Conservation (phyloP, 2,888 invertebrate genomes). For the Linnaemya vulpina region DNA sequence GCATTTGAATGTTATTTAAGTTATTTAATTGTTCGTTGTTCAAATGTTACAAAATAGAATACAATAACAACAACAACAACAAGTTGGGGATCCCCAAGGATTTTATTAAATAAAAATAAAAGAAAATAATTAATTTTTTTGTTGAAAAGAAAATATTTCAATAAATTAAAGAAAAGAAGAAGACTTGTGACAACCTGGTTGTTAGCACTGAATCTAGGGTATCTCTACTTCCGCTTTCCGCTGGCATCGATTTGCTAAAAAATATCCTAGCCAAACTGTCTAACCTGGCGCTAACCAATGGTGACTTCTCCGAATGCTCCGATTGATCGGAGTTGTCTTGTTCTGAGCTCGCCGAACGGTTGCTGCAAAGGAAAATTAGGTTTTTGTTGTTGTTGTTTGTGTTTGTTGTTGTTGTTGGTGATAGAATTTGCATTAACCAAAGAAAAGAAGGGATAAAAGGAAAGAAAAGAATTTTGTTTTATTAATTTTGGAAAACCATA, state of each 20-base stretch:
- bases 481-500: slow-evolving; percentile 18
- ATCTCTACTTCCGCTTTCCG: slow-evolving; percentile 83
- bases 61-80: slow-evolving; percentile 29
- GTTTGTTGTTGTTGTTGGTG: slow-evolving; percentile 50
- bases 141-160: slow-evolving; percentile 53
- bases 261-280: slow-evolving; percentile 90
- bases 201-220: slow-evolving; percentile 82
- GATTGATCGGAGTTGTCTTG: slow-evolving; percentile 84
- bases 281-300: slow-evolving; percentile 88
- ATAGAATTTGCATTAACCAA: slow-evolving; percentile 16
- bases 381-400: slow-evolving; percentile 51
- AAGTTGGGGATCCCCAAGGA: slow-evolving; percentile 33
- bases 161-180: slow-evolving; percentile 50
- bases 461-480: slow-evolving; percentile 32
- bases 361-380: slow-evolving; percentile 78
- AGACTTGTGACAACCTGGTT: slow-evolving; percentile 80
- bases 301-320: slow-evolving; percentile 85
- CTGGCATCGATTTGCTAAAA: slow-evolving; percentile 86
- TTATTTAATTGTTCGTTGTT: slow-evolving; percentile 45
- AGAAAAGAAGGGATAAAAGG: slow-evolving; percentile 36
- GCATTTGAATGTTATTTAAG: slow-evolving; percentile 40
- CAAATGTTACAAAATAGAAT: slow-evolving; percentile 29
- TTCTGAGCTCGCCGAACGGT: slow-evolving; percentile 86
- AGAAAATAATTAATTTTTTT: neutral
- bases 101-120: slow-evolving; percentile 3